These are phyloP conservation scores for Clamator glandarius DNA, from an alignment of 2,797 vertebrate genomes.

Conservation along the genomic window DNA sequence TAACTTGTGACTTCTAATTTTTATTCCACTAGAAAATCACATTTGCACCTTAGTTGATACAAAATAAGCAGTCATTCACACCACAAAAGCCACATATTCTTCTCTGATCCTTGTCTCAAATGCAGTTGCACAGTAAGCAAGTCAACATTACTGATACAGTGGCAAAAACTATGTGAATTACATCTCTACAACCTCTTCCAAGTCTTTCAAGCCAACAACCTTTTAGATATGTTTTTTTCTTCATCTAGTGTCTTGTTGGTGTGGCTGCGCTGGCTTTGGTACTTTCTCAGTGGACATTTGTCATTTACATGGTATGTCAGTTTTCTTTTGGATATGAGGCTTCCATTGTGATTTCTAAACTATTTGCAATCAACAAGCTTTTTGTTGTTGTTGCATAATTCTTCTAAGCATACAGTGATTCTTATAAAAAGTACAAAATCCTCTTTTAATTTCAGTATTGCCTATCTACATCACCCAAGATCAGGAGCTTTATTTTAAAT, in stretches of 20 bases:
- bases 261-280: not conserved
- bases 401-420: not conserved
- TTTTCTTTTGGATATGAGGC: not conserved
- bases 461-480: not conserved
- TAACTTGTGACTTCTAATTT: not conserved
- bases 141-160: accelerated
- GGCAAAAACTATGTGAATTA: not conserved
- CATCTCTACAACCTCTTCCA: not conserved
- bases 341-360: not conserved
- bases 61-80: not conserved
- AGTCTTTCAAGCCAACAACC: not conserved
- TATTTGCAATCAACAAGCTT: not conserved
- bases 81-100: not conserved
- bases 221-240: not conserved
- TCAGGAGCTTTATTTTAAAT: not conserved
- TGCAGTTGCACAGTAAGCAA: not conserved
- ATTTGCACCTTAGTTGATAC: not conserved
- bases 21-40: not conserved
- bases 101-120: not conserved
- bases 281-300: not conserved
- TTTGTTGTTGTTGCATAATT: not conserved
- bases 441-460: not conserved
- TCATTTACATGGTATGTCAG: not conserved
- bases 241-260: not conserved
- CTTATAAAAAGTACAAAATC: not conserved